Evolutionary conservation across 2,797 vertebrate genomes (phyloP).

Genomic region (Myiotriccus ornatus): DNA sequence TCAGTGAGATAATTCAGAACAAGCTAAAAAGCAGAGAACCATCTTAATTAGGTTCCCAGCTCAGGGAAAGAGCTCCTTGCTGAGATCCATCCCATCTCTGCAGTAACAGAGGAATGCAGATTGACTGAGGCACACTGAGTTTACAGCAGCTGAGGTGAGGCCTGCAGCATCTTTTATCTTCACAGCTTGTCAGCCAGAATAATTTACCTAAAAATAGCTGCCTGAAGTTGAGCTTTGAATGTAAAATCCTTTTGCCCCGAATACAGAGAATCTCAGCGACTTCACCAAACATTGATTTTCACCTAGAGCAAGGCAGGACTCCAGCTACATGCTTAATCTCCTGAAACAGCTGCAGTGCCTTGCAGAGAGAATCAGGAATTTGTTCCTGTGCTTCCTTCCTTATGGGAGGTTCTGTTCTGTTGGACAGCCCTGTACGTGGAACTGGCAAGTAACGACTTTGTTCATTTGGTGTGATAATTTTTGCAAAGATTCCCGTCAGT

Average conservation of each 20-base stretch:
- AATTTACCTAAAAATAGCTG: conserved; percentile 53
- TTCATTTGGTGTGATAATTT: not conserved
- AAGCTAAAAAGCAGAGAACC: not conserved
- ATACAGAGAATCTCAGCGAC: not conserved
- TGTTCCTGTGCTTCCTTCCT: not conserved
- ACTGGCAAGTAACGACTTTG: not conserved
- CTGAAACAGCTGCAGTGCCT: not conserved
- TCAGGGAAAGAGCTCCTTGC: not conserved
- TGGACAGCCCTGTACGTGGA: not conserved
- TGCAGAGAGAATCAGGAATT: not conserved
- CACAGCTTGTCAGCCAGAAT: conserved; percentile 26
- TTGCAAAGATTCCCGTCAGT: not conserved
- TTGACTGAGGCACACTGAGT: not conserved
- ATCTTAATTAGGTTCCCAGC: not conserved
- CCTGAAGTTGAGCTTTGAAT: conserved; percentile 13
- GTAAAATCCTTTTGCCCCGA: not conserved
- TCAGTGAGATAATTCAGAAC: not conserved
- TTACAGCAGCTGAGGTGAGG: conserved; percentile 20
- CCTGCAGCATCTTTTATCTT: conserved; percentile 40
- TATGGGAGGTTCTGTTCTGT: fast-evolving
- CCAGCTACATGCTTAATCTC: not conserved
- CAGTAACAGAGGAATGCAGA: not conserved
- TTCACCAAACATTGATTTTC: not conserved
- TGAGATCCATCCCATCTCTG: not conserved
- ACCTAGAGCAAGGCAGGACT: not conserved